Base-by-base conservation (phyloP, 1,140 invertebrate species). In the Pararge aegeria region DNA sequence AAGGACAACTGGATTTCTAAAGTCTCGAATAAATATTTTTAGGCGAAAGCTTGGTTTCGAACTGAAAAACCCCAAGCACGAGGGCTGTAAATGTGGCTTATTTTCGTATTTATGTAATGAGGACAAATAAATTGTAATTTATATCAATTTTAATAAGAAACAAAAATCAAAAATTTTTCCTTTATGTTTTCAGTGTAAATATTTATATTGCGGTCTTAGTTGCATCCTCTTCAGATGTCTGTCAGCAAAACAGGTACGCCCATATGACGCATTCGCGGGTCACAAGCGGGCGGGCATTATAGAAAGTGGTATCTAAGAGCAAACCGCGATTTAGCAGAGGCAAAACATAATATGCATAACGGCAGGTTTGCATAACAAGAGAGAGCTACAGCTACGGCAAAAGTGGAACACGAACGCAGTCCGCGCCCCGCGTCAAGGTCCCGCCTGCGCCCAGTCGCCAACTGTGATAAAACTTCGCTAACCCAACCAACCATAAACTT, bases 351-450 rank as follows among this genome's bases (percentile, higher is more conserved):
- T 78, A 84, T 80, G 76, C 82, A 84, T 85, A 84, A 86, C 83
- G 78, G 71, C 78, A 74, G 66, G 77, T 86, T 87, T 87, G 81
- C 84, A 84, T 86, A 87, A 87, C 78, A 82, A 86, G 84, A 87
- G 84, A 87, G 84, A 87, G 83, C 78, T 79, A 77, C 80, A 87
- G 82, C 76, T 78, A 75, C 42, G 60, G 70, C 72, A 72, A 74
- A 87, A 83, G 81, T 84, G 64, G 84, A 81, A 86, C 83, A 73
- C 73, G 76, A 69, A 73, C 78, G 78, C 78, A 69, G 63, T 70
- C 66, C 58, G 68, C 76, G 78, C 55, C 68, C 76, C 70, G 74
- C 70, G 49, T 65, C 80, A 84, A 84, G 82, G 80, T 81, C 78
- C 72, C 68, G 53, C 49, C 65, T 51, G 48, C 46, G 57, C 40